Evolutionary conservation across 2,888 invertebrate species (phyloP), one percentile per base, ranked within the genome.

Genomic region (Helicoverpa assulta): DNA sequence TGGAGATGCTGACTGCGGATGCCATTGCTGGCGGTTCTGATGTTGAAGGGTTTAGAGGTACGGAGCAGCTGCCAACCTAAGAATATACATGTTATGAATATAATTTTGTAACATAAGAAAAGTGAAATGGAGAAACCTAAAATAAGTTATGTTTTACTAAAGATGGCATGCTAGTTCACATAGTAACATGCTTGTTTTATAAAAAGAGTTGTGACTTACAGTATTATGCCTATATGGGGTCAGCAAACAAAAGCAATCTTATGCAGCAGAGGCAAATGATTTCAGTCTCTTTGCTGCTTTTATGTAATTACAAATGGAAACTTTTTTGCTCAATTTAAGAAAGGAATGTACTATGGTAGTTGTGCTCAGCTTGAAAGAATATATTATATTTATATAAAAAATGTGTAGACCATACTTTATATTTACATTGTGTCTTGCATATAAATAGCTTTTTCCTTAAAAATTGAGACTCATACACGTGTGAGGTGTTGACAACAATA

Each of bases 1-100:
- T 98, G 53, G 98, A 97, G 89, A 99, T 98, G 85, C 98, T 98
- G 68, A 99, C 97, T 26, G 98, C 98, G 2, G 98, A 97, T 72
- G 97, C 97, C 96, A 96, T 97, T 2, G 97, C 96, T 5, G 96
- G 96, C 12, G 97, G 97, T 85, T 96, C 96, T 0, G 96, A 94
- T 57, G 94, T 91, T 55, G 96, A 96, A 5, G 98, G 98, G 91
- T 98, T 98, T 62, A 98, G 96, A 29, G 97, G 97, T 59, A 98
- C 97, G 83, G 97, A 97, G 80, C 97, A 97, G 76, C 96, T 97
- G 58, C 98, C 97, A 80, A 97, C 96, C 96, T 96, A 65, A 40
- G 19, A 40, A 21, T 19, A 21, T 26, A n/a, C 26, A 51, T 26
- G 7, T n/a, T 10, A 55, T 5, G 33, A 2, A n/a, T n/a, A n/a